Conservation (phyloP, 2,113 vertebrate species). For the Channa argus region DNA sequence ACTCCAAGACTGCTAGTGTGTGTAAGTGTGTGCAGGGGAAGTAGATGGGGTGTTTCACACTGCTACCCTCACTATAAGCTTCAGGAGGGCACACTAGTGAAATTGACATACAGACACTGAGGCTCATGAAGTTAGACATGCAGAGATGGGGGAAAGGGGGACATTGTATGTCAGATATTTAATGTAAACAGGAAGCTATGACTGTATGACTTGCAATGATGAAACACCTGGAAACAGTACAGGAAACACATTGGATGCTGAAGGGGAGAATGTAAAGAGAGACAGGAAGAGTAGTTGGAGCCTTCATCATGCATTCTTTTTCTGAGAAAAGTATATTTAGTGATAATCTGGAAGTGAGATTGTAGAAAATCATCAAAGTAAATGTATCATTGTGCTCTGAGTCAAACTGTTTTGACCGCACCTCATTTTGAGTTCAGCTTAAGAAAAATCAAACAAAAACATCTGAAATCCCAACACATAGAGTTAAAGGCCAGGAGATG, state of each 20-base stretch:
- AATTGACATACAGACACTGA: conserved; percentile 24
- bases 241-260: conserved; percentile 12
- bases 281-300: not conserved
- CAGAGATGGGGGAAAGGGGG: conserved; percentile 15
- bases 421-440: conserved; percentile 25
- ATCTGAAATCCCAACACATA: conserved; percentile 37
- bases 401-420: conserved; percentile 42
- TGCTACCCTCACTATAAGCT: conserved; percentile 19
- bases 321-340: not conserved
- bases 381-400: conserved; percentile 19
- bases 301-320: conserved; percentile 1
- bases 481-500: conserved; percentile 41
- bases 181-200: conserved; percentile 12
- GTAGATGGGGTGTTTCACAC: conserved; percentile 17
- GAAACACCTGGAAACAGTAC: conserved; percentile 3
- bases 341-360: conserved; percentile 5
- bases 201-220: conserved; percentile 9
- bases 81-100: conserved; percentile 20
- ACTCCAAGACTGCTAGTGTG: conserved; percentile 66
- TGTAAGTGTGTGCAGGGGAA: conserved; percentile 33
- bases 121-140: conserved; percentile 24
- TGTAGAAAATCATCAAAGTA: conserved; percentile 21
- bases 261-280: conserved; percentile 1
- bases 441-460: conserved; percentile 41
- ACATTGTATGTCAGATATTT: conserved; percentile 1